Conservation (phyloP, 2,888 invertebrate genomes). For the Parnassius glacialis region DNA sequence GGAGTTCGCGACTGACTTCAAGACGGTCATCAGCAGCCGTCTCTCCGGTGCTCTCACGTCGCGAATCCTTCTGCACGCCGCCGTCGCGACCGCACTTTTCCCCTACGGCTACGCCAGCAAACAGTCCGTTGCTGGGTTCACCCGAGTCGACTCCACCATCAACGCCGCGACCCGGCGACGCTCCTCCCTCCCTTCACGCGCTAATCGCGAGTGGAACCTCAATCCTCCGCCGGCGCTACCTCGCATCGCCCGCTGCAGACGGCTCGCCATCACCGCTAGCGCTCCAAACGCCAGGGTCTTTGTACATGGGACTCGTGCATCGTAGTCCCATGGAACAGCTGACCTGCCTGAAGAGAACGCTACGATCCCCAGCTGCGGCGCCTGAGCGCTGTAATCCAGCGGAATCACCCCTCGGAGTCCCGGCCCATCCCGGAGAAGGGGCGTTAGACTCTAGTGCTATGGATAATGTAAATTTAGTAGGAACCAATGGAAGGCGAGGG, state of each 20-base stretch:
- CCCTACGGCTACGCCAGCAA: slow-evolving; percentile 93
- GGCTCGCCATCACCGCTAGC: slow-evolving; percentile 84
- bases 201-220: slow-evolving; percentile 76
- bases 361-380: slow-evolving; percentile 66
- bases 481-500: slow-evolving; percentile 53
- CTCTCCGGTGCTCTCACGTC: slow-evolving; percentile 83
- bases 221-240: slow-evolving; percentile 74
- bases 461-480: slow-evolving; percentile 25
- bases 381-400: slow-evolving; percentile 47
- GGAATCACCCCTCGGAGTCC: slow-evolving; percentile 76
- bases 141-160: slow-evolving; percentile 77
- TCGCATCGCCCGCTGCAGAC: slow-evolving; percentile 78
- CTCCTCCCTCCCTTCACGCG: slow-evolving; percentile 74
- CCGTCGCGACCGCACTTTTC: slow-evolving; percentile 86
- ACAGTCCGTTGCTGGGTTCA: slow-evolving; percentile 87
- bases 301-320: slow-evolving; percentile 83
- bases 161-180: slow-evolving; percentile 84
- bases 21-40: slow-evolving; percentile 74
- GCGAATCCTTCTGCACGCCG: slow-evolving; percentile 89
- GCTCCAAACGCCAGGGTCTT: slow-evolving; percentile 79
- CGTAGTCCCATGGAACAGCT: slow-evolving; percentile 90
- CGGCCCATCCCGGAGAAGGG: slow-evolving; percentile 82
- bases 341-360: slow-evolving; percentile 84
- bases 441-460: slow-evolving; percentile 65
- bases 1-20: slow-evolving; percentile 84